Evolutionary conservation across 1,140 invertebrate genomes (phyloP), one percentile per base, ranked within the genome.

Genomic region (Heliconius nattereri): DNA sequence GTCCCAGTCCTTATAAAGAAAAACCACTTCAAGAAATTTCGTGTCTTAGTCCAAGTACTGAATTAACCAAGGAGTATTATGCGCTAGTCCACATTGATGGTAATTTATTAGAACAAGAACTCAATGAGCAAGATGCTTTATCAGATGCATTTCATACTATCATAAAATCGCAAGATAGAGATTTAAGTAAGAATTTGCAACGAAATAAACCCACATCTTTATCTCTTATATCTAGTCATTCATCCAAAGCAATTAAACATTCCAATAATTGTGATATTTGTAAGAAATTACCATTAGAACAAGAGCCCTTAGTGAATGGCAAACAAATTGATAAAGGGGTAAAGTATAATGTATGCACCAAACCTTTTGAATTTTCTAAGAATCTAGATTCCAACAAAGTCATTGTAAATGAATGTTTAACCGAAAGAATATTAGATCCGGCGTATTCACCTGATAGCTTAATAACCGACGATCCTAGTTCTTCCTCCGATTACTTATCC

Each of bases 401-500:
- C 60, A 29, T 23, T 5, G n/a, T n/a, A 60, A 60, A 66, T 66
- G 84, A 86, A 72, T 35, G 79, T 26, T 45, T 75, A 23, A 35
- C 35, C 1, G 60, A 66, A 13, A 66, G 60, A 66, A 66, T 66
- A 66, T 72, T 81, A 57, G 90, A 91, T 60, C 52, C 84, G 73
- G 75, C 86, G 16, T 92, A 89, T 78, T 91, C 92, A 7, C 92
- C 92, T 26, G 92, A 94, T 84, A 94, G 92, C 80, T 88, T 94
- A 72, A 89, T 93, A 35, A 85, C 88, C 6, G 93, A 94, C 76
- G 93, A 94, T 70, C 91, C 89, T 13, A 94, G 92, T 85, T 93
- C 92, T 72, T 92, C 93, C 73, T 94, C 93, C 71, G 93, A 94
- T 85, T 94, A 93, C 78, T 84, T 94, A 76, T 93, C 93, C 66